Conservation (phyloP, 2,113 vertebrate genomes). For the Pedionomus torquatus region DNA sequence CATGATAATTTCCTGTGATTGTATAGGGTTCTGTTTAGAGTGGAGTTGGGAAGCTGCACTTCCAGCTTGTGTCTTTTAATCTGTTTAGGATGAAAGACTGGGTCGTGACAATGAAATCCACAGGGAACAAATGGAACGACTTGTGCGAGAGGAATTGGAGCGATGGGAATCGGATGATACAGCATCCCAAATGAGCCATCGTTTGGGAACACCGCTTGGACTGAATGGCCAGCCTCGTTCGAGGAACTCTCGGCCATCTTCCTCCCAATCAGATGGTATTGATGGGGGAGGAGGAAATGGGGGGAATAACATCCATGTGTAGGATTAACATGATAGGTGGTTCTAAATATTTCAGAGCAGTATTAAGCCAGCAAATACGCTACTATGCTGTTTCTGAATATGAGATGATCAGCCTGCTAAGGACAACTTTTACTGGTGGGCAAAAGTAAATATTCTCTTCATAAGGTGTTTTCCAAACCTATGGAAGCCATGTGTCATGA, state of each 20-base stretch:
- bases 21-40: neutral
- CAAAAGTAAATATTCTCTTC: neutral
- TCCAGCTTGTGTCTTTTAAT: neutral
- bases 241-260: conserved; percentile 78
- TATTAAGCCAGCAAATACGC: neutral
- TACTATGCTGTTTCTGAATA: neutral
- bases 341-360: neutral
- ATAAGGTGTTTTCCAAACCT: neutral
- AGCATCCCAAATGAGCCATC: conserved; percentile 86
- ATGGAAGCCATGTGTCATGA: neutral
- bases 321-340: neutral
- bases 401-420: neutral
- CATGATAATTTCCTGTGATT: neutral
- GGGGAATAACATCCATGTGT: conserved; percentile 73
- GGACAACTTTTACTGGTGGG: neutral
- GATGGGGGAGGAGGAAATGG: conserved; percentile 70
- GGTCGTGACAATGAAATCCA: conserved; percentile 86
- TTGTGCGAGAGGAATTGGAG: conserved; percentile 92
- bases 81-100: conserved; percentile 86
- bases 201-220: conserved; percentile 76
- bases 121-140: conserved; percentile 91
- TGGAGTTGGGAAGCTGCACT: neutral
- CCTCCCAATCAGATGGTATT: conserved; percentile 88
- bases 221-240: conserved; percentile 74
- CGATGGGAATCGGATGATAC: conserved; percentile 92